Evolutionary conservation across 2,797 vertebrate species (phyloP).

Genomic region (Crenuchus spilurus): DNA sequence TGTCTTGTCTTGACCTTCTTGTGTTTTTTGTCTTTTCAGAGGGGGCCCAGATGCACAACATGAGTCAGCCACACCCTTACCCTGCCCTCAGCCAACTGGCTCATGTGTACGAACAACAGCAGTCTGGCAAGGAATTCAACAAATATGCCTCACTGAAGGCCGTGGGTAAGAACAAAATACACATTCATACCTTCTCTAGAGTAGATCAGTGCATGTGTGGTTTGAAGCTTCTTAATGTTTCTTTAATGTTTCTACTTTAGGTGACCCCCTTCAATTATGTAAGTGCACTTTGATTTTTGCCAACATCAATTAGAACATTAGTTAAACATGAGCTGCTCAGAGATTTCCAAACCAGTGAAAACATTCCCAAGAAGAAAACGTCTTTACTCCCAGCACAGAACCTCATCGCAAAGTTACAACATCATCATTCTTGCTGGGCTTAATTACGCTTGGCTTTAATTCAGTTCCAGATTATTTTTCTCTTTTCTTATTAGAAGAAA

Average conservation of each 20-base stretch:
- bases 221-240: neutral
- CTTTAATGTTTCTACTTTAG: neutral
- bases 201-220: too few species aligned
- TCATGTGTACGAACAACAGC: conserved; percentile 92
- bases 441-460: too few species aligned
- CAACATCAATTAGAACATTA: neutral
- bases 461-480: too few species aligned
- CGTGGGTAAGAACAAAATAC: conserved; percentile 87
- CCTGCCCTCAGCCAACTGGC: conserved; percentile 91
- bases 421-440: too few species aligned
- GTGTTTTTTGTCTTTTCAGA: conserved; percentile 73
- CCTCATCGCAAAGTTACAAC: too few species aligned
- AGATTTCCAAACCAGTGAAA: too few species aligned
- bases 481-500: neutral
- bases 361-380: too few species aligned
- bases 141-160: conserved; percentile 97
- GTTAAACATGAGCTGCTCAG: neutral
- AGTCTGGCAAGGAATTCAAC: conserved; percentile 91
- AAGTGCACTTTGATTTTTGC: neutral
- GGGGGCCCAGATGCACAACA: conserved; percentile 91
- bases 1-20: conserved; percentile 29
- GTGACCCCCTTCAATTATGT: neutral
- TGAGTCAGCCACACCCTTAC: conserved; percentile 90
- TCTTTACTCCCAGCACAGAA: too few species aligned
- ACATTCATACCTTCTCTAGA: neutral